phyloP scores from a whole-genome alignment of 2,797 vertebrate genomes.

The Lophotriccus pileatus region DNA sequence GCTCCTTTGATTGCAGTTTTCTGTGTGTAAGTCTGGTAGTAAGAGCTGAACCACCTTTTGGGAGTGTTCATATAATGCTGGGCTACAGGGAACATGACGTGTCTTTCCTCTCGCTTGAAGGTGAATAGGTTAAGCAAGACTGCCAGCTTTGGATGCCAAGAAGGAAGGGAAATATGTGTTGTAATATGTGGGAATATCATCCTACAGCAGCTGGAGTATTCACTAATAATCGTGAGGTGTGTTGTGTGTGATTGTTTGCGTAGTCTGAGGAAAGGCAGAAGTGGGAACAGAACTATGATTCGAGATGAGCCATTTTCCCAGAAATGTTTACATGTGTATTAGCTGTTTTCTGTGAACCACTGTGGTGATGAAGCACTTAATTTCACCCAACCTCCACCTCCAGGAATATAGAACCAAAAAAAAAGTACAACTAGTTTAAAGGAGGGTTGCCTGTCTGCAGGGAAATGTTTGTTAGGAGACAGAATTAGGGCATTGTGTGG shows the following conservation, averaged over 20 bases:
- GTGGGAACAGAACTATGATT: background rate
- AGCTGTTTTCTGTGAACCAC: background rate
- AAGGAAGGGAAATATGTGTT: background rate
- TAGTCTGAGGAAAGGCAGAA: background rate
- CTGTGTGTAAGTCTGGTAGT: background rate
- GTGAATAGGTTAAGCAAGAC: background rate
- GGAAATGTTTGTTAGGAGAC: background rate
- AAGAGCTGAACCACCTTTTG: background rate
- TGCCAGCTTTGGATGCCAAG: background rate
- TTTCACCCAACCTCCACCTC: background rate
- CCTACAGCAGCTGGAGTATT: background rate
- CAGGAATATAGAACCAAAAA: background rate
- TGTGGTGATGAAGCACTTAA: background rate
- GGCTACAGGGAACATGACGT: background rate
- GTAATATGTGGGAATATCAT: background rate
- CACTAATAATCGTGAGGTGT: background rate
- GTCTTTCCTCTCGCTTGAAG: background rate
- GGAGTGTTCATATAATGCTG: background rate
- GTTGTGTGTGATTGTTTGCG: background rate
- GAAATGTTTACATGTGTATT: accelerated
- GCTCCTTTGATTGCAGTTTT: background rate
- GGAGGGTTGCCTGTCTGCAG: background rate
- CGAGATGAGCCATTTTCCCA: background rate
- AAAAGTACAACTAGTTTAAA: background rate
- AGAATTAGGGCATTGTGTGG: background rate